Evolutionary conservation across 2,797 vertebrate genomes (phyloP).

Genomic region (Microtus californicus): DNA sequence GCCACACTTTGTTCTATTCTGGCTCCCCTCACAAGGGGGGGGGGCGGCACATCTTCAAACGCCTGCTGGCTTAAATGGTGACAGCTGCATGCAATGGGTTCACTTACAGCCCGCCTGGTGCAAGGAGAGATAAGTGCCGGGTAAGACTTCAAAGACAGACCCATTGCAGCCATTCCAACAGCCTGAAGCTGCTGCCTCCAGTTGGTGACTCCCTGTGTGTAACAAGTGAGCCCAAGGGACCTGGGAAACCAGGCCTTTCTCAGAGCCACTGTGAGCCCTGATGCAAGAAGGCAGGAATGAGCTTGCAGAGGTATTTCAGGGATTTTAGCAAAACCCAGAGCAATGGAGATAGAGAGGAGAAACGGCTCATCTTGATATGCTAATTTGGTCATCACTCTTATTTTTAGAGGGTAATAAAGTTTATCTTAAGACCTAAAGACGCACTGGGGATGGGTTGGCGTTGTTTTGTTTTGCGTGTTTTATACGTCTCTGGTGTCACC

Average conservation of each 20-base stretch:
- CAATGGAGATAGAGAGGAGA: neutral
- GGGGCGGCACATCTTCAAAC: slow-evolving; percentile 85
- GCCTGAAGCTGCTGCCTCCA: slow-evolving; percentile 79
- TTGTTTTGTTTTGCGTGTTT: neutral
- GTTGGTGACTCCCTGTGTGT: slow-evolving; percentile 81
- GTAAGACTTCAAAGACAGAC: slow-evolving; percentile 88
- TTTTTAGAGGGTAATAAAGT: neutral
- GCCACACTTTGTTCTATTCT: slow-evolving; percentile 85
- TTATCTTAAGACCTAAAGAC: slow-evolving; percentile 25
- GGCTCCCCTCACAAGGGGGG: slow-evolving; percentile 79
- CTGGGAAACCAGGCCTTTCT: slow-evolving; percentile 69
- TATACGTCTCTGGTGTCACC: slow-evolving; percentile 29
- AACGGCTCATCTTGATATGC: neutral
- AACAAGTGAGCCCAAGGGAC: slow-evolving; percentile 58
- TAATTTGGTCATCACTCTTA: neutral
- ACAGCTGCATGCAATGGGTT: slow-evolving; percentile 87
- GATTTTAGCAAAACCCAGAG: neutral
- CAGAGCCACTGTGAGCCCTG: neutral
- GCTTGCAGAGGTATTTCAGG: neutral
- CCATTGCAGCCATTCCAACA: slow-evolving; percentile 77
- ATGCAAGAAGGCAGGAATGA: neutral
- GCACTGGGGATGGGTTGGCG: neutral
- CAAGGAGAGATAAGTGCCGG: slow-evolving; percentile 87
- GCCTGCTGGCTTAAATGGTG: slow-evolving; percentile 85
- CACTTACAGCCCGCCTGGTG: slow-evolving; percentile 83